Conservation (phyloP, 2,113 vertebrate species). For the Eulacestoma nigropectus region DNA sequence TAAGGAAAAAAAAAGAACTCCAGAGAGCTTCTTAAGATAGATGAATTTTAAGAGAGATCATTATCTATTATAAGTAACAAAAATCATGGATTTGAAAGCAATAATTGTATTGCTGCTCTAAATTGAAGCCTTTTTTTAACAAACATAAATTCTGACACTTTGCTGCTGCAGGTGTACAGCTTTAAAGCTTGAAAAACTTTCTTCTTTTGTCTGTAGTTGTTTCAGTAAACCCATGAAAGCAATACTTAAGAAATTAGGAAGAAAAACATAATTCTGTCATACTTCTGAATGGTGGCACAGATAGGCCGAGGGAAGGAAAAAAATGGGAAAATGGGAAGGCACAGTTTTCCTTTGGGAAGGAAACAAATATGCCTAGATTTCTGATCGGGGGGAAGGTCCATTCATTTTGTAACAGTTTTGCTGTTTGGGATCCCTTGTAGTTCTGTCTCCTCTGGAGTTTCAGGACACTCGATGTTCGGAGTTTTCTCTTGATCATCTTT, state of each 20-base stretch:
- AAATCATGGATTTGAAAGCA: not conserved
- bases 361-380: not conserved
- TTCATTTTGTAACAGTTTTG: not conserved
- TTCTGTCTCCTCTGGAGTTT: not conserved
- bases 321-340: not conserved
- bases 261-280: not conserved
- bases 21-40: not conserved
- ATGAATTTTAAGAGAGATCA: not conserved
- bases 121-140: not conserved
- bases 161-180: not conserved
- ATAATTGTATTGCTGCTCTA: not conserved
- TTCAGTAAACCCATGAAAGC: not conserved
- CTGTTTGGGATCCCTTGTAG: not conserved
- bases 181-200: not conserved
- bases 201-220: not conserved
- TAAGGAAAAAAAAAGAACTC: not conserved
- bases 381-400: not conserved
- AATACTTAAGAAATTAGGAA: not conserved
- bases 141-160: not conserved
- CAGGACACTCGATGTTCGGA: rapidly evolving
- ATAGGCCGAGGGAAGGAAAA: not conserved
- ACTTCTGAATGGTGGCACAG: not conserved
- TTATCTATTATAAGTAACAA: not conserved
- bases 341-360: not conserved
- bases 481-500: not conserved